These are phyloP conservation scores for Xiphydria camelus DNA, from an alignment of 2,888 invertebrate species.

Conservation along the genomic window DNA sequence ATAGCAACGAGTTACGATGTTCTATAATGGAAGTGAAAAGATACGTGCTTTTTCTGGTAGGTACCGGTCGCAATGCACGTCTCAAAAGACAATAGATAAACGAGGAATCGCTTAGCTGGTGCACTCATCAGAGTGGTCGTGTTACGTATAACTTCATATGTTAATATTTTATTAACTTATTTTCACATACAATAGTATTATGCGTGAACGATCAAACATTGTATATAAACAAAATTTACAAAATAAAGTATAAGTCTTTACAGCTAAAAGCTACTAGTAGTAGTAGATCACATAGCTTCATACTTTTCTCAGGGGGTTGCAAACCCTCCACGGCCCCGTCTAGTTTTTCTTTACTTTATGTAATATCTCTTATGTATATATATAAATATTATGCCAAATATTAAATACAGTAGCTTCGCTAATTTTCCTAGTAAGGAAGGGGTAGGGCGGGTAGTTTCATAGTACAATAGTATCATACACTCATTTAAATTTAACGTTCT, in stretches of 20 bases:
- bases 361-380: constrained; percentile 32
- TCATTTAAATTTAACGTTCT: constrained; percentile 41
- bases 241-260: constrained; percentile 59
- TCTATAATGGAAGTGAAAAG: too few species aligned
- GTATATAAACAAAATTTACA: constrained; percentile 60
- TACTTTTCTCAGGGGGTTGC: constrained; percentile 43
- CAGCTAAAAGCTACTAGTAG: constrained; percentile 58
- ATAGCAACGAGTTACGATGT: too few species aligned
- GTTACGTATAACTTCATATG: constrained; percentile 49
- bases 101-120: too few species aligned
- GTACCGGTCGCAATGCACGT: not conserved
- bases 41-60: too few species aligned
- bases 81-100: not conserved
- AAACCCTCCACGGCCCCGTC: constrained; percentile 35
- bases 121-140: too few species aligned
- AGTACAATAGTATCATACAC: constrained; percentile 47
- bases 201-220: constrained; percentile 58
- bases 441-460: constrained; percentile 32
- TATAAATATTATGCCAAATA: constrained; percentile 54
- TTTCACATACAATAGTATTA: constrained; percentile 59
- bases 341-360: constrained; percentile 30
- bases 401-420: constrained; percentile 51
- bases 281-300: constrained; percentile 57
- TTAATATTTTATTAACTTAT: constrained; percentile 59
- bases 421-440: constrained; percentile 42